A percentile compares a stretch with the other conserved stretches of the same genome.
These are phyloP conservation scores for Andrena haemorrhoa DNA, from an alignment of 2,888 invertebrate genomes.

Conservation along the genomic window DNA sequence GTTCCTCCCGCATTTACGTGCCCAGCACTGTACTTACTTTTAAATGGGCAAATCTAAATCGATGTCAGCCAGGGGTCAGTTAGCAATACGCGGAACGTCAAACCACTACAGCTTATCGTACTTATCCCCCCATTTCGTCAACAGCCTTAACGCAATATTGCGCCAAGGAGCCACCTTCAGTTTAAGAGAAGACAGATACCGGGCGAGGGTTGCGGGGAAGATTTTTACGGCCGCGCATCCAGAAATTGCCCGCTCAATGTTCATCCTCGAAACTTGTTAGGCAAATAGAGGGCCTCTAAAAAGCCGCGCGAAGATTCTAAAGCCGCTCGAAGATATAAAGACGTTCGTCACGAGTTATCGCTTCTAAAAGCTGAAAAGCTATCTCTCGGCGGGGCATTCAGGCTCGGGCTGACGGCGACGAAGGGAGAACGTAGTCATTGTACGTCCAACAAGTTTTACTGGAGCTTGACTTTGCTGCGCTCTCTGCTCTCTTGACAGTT, in stretches of 20 bases:
- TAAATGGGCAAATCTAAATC: too few species aligned
- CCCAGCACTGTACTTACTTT: too few species aligned
- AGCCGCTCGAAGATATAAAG: conserved; percentile 55
- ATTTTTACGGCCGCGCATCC: background rate
- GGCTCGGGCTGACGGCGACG: conserved; percentile 24
- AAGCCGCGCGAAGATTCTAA: conserved; percentile 49
- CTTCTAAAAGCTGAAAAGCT: conserved; percentile 59
- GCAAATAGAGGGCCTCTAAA: conserved; percentile 31
- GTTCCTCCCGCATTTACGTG: too few species aligned
- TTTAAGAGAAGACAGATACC: background rate
- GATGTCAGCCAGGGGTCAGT: too few species aligned
- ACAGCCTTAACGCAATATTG: too few species aligned
- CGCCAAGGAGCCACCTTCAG: too few species aligned
- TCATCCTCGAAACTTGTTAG: conserved; percentile 40
- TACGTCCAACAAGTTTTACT: conserved; percentile 51
- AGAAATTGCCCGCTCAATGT: background rate
- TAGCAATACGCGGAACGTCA: too few species aligned
- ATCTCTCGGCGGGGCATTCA: conserved; percentile 55
- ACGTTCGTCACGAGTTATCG: conserved; percentile 58
- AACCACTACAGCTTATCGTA: too few species aligned
- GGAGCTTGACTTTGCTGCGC: conserved; percentile 16
- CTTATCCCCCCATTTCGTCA: too few species aligned
- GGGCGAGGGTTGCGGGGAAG: background rate
- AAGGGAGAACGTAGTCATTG: conserved; percentile 44
- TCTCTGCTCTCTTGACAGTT: conserved; percentile 39